Percentiles rank a stretch among this genome's conserved stretches.
These are phyloP conservation scores for Vanessa atalanta DNA, from an alignment of 1,140 invertebrate genomes.

Conservation along the genomic window DNA sequence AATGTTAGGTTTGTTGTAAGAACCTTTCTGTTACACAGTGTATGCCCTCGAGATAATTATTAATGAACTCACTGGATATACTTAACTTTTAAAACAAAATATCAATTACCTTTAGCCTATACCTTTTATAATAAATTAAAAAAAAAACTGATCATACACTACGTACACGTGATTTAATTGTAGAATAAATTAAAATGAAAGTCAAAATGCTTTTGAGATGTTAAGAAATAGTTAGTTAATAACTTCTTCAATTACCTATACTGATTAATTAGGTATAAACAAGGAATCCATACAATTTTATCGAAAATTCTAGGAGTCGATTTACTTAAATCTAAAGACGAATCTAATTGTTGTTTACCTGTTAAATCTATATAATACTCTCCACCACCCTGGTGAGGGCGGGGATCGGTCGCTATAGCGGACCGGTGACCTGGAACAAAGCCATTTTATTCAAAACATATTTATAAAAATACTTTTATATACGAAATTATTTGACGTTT, in stretches of 20 bases:
- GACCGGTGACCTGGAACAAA: conserved; percentile 72
- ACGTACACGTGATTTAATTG: not conserved
- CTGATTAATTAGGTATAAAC: not conserved
- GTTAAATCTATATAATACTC: conserved; percentile 65
- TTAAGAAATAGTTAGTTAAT: not conserved
- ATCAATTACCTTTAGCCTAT: too few relatives aligned
- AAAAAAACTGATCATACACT: too few relatives aligned
- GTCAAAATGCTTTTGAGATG: not conserved
- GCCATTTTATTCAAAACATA: conserved; percentile 14
- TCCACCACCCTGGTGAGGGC: conserved; percentile 75
- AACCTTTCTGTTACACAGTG: too few relatives aligned
- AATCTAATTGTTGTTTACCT: conserved; percentile 46
- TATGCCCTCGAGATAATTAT: too few relatives aligned
- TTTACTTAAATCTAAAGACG: conserved; percentile 10
- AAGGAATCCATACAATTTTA: conserved; percentile 15
- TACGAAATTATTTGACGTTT: not conserved
- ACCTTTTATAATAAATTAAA: not conserved
- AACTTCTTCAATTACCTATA: not conserved
- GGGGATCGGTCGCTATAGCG: conserved; percentile 76
- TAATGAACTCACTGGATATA: too few relatives aligned
- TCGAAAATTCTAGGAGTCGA: conserved; percentile 5
- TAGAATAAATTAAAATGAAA: not conserved
- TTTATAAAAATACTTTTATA: conserved; percentile 1
- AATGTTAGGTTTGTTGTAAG: too few relatives aligned
- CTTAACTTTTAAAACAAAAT: too few relatives aligned